Percentiles rank a stretch among this genome's conserved stretches.
phyloP scores from a whole-genome alignment of 2,113 vertebrate genomes.

The Tonatia bakeri region DNA sequence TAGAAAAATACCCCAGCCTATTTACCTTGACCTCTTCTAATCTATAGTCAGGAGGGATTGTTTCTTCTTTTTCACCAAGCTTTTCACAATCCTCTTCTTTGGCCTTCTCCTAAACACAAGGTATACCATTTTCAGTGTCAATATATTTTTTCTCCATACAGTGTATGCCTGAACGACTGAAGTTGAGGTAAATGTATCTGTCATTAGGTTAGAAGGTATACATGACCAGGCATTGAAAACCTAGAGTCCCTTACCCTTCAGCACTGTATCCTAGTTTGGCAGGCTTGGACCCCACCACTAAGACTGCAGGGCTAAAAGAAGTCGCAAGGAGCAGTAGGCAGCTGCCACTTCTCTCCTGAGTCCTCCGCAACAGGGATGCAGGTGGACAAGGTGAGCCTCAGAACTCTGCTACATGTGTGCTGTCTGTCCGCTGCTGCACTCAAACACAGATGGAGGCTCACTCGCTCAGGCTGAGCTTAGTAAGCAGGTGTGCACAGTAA shows the following conservation, averaged over 20 bases:
- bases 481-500: background rate
- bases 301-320: background rate
- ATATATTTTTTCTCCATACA: background rate
- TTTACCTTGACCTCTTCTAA: constrained; percentile 79
- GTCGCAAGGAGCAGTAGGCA: accelerated
- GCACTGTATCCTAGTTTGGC: background rate
- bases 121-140: background rate
- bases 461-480: background rate
- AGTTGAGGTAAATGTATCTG: background rate
- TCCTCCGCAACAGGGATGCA: background rate
- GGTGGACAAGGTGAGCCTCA: background rate
- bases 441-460: background rate
- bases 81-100: constrained; percentile 78
- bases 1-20: background rate
- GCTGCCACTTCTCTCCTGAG: background rate
- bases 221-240: background rate
- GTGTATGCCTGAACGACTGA: background rate
- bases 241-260: background rate
- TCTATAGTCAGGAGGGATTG: constrained; percentile 82
- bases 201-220: background rate
- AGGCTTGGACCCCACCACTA: too few relatives aligned
- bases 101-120: constrained; percentile 75
- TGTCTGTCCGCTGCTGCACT: accelerated
- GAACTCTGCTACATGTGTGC: accelerated
- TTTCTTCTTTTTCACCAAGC: constrained; percentile 83